phyloP scores from a whole-genome alignment of 2,113 vertebrate species.

The Oxygymnocypris stewartii region DNA sequence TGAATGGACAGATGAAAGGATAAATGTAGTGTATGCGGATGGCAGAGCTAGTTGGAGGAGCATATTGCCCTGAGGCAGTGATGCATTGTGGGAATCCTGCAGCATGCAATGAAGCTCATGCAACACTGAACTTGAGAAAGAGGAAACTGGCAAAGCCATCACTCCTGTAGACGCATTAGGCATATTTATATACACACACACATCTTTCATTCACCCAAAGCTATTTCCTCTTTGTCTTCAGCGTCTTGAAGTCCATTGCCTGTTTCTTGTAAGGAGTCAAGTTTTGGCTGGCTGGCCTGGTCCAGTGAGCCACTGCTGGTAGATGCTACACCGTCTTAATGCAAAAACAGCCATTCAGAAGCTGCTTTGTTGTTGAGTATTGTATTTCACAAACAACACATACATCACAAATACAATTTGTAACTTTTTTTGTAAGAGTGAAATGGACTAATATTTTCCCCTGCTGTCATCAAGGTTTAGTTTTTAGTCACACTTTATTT shows the following conservation, averaged over 20 bases:
- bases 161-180: not conserved
- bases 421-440: not conserved
- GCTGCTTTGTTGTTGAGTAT: not conserved
- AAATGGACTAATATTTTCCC: no score
- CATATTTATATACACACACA: not conserved
- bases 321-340: no score
- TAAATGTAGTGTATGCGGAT: not conserved
- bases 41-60: slow-evolving; percentile 2
- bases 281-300: not conserved
- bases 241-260: not conserved
- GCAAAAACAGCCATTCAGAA: not conserved
- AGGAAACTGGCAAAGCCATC: not conserved
- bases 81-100: slow-evolving; percentile 36
- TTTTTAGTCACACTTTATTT: no score
- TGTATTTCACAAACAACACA: not conserved
- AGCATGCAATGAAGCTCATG: slow-evolving; percentile 25
- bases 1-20: not conserved
- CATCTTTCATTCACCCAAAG: not conserved
- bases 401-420: not conserved
- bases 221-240: slow-evolving; percentile 5
- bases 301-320: no score
- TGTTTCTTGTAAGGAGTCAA: not conserved
- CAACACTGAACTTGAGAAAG: slow-evolving; percentile 31
- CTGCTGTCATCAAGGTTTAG: no score
- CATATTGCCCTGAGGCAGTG: not conserved